phyloP scores from a whole-genome alignment of 1,140 invertebrate species.

The Cecropterus lyciades region DNA sequence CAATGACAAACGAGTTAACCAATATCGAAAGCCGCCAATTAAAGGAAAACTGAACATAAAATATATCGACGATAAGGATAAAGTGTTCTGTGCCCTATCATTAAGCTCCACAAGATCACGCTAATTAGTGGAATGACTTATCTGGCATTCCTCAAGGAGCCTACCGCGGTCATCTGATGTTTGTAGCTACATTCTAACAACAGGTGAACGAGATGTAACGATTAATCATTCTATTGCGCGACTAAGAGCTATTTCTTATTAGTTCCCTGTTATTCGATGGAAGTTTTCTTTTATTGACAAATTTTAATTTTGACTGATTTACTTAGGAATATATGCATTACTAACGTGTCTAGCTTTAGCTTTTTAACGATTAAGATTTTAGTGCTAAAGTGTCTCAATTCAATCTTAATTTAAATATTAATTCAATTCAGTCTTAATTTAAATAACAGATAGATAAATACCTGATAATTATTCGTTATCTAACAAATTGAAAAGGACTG shows the following conservation, averaged over 20 bases:
- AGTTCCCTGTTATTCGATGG: conserved; percentile 1
- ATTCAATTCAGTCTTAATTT: too few species aligned
- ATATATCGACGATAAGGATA: conserved; percentile 44
- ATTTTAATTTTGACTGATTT: too few species aligned
- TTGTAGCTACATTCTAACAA: conserved; percentile 38
- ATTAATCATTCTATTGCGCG: conserved; percentile 40
- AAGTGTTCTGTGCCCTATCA: conserved; percentile 45
- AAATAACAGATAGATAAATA: too few species aligned
- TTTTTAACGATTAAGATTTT: too few species aligned
- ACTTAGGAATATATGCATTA: too few species aligned
- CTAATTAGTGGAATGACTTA: conserved; percentile 54
- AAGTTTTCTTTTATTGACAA: background rate
- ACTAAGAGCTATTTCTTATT: conserved; percentile 3
- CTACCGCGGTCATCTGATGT: conserved; percentile 40
- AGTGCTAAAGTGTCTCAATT: too few species aligned
- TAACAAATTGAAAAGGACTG: too few species aligned
- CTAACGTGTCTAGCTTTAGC: too few species aligned
- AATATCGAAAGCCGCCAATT: conserved; percentile 38
- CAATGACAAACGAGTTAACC: conserved; percentile 38
- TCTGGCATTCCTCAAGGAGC: conserved; percentile 43
- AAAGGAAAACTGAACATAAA: conserved; percentile 41
- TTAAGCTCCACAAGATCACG: conserved; percentile 45
- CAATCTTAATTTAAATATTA: too few species aligned
- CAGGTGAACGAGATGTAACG: conserved; percentile 41
- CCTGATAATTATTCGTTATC: too few species aligned